Conservation (phyloP, 2,113 vertebrate genomes). For the Ellobius talpinus region DNA sequence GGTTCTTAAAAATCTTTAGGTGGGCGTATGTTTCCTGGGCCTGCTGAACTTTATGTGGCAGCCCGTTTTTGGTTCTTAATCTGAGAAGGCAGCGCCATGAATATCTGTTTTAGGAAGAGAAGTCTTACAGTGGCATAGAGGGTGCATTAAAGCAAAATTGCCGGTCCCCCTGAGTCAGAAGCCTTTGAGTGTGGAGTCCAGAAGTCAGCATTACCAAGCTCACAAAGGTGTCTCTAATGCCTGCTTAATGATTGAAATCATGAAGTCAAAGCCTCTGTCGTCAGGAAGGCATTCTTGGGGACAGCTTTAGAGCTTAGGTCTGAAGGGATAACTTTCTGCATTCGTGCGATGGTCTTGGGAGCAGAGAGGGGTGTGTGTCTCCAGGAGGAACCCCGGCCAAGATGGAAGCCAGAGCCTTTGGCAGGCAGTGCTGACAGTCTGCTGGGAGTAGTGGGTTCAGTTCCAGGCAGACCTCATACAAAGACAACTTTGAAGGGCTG, state of each 20-base stretch:
- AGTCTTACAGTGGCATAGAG: not conserved
- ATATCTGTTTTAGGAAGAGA: constrained; percentile 22
- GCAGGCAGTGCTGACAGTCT: not conserved
- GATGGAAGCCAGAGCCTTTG: not conserved
- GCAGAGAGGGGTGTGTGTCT: not conserved
- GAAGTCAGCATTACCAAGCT: not conserved
- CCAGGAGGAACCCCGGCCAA: not conserved
- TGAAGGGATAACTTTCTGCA: not conserved
- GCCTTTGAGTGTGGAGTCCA: not conserved
- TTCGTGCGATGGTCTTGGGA: not conserved
- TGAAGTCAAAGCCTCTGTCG: not conserved
- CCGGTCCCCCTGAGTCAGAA: not conserved
- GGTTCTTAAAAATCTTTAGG: not conserved
- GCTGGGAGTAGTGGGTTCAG: not conserved
- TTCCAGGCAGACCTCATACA: not conserved
- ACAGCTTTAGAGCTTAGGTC: not conserved
- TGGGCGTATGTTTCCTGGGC: not conserved
- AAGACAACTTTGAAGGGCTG: not conserved
- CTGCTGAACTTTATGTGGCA: not conserved
- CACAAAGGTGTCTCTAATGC: not conserved
- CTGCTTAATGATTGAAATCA: not conserved
- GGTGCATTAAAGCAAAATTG: not conserved
- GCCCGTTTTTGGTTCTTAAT: not conserved
- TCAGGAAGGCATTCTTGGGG: not conserved
- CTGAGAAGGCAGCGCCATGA: not conserved